A percentile compares a stretch with the other conserved stretches of the same genome.
These are phyloP conservation scores for Phalanger gymnotis DNA, from an alignment of 2,797 vertebrate species.

Conservation along the genomic window DNA sequence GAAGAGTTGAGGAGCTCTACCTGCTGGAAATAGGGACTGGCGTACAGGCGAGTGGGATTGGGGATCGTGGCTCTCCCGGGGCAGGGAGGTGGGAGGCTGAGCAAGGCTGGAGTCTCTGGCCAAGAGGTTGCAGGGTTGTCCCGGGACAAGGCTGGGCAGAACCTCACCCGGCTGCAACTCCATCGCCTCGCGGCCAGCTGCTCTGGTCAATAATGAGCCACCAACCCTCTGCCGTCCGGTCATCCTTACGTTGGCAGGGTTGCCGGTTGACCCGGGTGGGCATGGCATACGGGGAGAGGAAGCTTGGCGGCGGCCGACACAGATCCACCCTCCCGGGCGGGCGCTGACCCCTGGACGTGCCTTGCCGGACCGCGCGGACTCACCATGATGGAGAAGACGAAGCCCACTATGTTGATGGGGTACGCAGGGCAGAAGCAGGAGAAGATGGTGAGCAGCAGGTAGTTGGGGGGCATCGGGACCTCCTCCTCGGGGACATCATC, in stretches of 20 bases:
- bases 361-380: conserved; percentile 72
- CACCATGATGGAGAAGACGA: conserved; percentile 94
- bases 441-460: conserved; percentile 91
- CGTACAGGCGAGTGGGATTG: not conserved
- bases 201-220: conserved; percentile 59
- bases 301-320: not conserved
- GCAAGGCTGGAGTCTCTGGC: not conserved
- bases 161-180: conserved; percentile 3
- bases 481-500: conserved; percentile 83
- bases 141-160: not conserved
- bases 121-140: conserved; percentile 31
- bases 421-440: conserved; percentile 95
- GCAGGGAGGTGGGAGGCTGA: not conserved
- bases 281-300: not conserved
- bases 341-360: accelerated
- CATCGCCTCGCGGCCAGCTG: conserved; percentile 55
- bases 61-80: not conserved
- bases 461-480: conserved; percentile 84
- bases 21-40: not conserved
- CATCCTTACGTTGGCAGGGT: not conserved
- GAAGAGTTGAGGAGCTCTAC: not conserved
- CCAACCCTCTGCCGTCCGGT: not conserved
- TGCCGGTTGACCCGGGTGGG: not conserved
- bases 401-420: conserved; percentile 93
- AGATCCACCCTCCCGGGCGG: not conserved